phyloP scores from a whole-genome alignment of 1,140 invertebrate species.

The Pygmarrhopalites habei region DNA sequence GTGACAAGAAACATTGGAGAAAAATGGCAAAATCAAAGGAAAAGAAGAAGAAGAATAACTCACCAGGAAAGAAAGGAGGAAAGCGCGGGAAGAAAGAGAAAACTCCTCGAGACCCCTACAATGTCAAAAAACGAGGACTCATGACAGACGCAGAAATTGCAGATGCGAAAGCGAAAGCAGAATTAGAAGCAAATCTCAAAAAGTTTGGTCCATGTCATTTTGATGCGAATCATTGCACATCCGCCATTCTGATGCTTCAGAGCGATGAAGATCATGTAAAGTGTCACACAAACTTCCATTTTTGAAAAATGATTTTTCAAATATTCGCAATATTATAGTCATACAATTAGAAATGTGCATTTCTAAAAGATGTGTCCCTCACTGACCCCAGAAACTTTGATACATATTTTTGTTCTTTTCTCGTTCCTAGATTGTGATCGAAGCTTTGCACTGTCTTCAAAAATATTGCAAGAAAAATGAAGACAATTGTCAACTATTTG shows the following conservation, averaged over 20 bases:
- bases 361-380: neutral
- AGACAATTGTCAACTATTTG: constrained; percentile 24
- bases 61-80: neutral
- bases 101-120: constrained; percentile 2
- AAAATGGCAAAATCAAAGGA: constrained; percentile 3
- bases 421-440: constrained; percentile 25
- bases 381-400: neutral
- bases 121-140: neutral
- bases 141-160: neutral
- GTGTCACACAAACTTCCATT: neutral
- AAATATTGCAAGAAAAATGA: constrained; percentile 23
- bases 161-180: neutral
- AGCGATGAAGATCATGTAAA: constrained; percentile 25
- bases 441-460: constrained; percentile 30
- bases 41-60: neutral
- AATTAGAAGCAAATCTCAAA: constrained; percentile 16
- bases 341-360: neutral
- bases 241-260: constrained; percentile 27
- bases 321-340: neutral
- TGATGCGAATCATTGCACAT: constrained; percentile 23
- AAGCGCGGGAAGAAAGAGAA: constrained; percentile 14
- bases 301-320: neutral
- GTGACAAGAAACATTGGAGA: neutral
- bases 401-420: neutral
- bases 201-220: constrained; percentile 29